A percentile compares a stretch with the other conserved stretches of the same genome.
Evolutionary conservation across 2,113 vertebrate species (phyloP).

Genomic region (Leucopsar rothschildi): DNA sequence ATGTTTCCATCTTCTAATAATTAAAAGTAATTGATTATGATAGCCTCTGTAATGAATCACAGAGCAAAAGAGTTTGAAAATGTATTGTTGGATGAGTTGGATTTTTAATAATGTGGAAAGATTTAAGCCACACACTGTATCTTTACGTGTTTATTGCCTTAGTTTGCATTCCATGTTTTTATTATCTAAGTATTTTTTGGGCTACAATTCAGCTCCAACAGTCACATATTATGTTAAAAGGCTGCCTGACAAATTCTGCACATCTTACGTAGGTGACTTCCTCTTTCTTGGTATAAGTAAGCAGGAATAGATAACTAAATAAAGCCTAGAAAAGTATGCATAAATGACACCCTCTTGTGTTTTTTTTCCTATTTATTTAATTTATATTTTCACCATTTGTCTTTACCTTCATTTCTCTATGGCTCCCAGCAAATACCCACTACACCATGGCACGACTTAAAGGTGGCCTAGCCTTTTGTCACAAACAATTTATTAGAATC

Average conservation of each 20-base stretch:
- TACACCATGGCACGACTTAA: neutral
- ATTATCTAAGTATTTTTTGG: constrained; percentile 62
- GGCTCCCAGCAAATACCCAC: neutral
- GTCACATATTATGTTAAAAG: constrained; percentile 1
- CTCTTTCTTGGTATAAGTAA: constrained; percentile 30
- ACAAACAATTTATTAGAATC: neutral
- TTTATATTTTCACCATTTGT: neutral
- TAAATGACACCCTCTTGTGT: neutral
- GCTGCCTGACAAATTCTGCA: neutral
- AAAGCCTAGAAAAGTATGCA: neutral
- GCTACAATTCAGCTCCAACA: neutral
- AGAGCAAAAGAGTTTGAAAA: constrained; percentile 58
- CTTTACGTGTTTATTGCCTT: constrained; percentile 67
- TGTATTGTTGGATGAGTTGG: constrained; percentile 45
- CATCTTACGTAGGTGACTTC: constrained; percentile 20
- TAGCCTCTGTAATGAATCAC: constrained; percentile 63
- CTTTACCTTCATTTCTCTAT: neutral
- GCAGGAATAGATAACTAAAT: neutral
- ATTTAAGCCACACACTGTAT: constrained; percentile 62
- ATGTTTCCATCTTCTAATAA: constrained; percentile 75
- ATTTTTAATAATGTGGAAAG: constrained; percentile 63
- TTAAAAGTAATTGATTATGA: constrained; percentile 73
- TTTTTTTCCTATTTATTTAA: neutral
- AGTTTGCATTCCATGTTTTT: constrained; percentile 65
- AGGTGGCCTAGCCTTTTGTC: neutral